phyloP scores from a whole-genome alignment of 2,113 vertebrate species.

The Chrysemys picta region DNA sequence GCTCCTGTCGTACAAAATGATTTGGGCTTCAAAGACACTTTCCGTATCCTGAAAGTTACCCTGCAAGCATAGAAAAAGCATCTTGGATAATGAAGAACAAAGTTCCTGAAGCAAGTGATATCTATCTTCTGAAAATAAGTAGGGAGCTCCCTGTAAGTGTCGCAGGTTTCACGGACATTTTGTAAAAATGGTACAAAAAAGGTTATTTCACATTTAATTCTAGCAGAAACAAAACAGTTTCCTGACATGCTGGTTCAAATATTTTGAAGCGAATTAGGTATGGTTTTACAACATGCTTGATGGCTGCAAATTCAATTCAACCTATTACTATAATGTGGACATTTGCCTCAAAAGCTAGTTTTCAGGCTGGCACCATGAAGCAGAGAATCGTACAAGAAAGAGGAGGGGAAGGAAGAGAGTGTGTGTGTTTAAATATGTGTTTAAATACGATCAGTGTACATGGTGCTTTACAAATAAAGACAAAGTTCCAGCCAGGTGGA shows the following conservation, averaged over 20 bases:
- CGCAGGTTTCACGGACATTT: neutral
- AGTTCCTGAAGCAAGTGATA: neutral
- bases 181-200: neutral
- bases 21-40: neutral
- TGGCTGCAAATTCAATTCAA: neutral
- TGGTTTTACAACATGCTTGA: neutral
- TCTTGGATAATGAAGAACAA: neutral
- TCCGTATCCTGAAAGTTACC: neutral
- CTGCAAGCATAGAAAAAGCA: neutral
- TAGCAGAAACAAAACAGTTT: neutral
- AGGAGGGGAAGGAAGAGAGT: neutral
- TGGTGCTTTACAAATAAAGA: neutral
- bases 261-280: constrained; percentile 3
- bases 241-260: neutral
- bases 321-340: neutral
- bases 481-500: neutral
- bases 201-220: neutral
- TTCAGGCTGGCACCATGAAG: neutral
- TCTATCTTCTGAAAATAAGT: neutral
- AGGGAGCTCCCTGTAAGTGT: neutral
- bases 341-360: neutral
- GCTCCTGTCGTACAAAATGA: neutral
- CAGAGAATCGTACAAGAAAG: neutral
- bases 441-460: neutral
- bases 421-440: neutral